Percentiles rank a stretch among this genome's conserved stretches.
These are phyloP conservation scores for Bufo gargarizans DNA, from an alignment of 2,113 vertebrate genomes.

Conservation along the genomic window DNA sequence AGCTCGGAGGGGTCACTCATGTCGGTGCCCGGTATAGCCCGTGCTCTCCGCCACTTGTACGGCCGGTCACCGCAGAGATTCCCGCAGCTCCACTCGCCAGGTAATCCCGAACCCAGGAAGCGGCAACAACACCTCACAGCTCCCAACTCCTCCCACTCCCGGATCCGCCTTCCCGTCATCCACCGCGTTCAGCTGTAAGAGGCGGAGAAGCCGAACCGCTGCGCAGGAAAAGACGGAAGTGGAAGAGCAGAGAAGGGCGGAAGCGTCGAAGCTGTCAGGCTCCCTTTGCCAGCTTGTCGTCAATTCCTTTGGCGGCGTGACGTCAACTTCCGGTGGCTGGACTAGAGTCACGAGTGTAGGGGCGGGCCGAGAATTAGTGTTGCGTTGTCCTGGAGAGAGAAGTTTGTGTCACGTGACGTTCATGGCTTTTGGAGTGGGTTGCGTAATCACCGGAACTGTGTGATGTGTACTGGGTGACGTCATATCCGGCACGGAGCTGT, in stretches of 20 bases:
- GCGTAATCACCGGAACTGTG: background rate
- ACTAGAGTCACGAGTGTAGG: no score
- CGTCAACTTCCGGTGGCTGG: background rate
- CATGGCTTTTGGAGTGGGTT: no score
- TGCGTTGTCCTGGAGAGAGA: background rate
- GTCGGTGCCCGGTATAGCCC: background rate
- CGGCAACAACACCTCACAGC: slow-evolving; percentile 26
- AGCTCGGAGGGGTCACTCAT: slow-evolving; percentile 39
- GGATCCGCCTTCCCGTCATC: slow-evolving; percentile 55
- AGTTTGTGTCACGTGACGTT: background rate
- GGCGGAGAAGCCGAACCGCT: slow-evolving; percentile 18
- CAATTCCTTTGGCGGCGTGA: background rate
- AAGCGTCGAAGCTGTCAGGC: background rate
- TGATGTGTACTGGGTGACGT: background rate
- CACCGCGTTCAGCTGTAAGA: slow-evolving; percentile 35
- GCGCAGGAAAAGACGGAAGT: background rate
- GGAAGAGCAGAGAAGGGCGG: background rate
- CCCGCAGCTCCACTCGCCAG: background rate
- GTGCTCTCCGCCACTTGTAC: slow-evolving; percentile 16
- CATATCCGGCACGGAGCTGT: slow-evolving; percentile 6
- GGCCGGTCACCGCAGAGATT: background rate
- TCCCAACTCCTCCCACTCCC: background rate
- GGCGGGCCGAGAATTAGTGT: background rate
- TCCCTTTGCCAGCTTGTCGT: background rate
- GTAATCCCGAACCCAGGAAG: slow-evolving; percentile 31